These are phyloP conservation scores for Panonychus citri DNA, from an alignment of 1,140 invertebrate species.

Conservation along the genomic window DNA sequence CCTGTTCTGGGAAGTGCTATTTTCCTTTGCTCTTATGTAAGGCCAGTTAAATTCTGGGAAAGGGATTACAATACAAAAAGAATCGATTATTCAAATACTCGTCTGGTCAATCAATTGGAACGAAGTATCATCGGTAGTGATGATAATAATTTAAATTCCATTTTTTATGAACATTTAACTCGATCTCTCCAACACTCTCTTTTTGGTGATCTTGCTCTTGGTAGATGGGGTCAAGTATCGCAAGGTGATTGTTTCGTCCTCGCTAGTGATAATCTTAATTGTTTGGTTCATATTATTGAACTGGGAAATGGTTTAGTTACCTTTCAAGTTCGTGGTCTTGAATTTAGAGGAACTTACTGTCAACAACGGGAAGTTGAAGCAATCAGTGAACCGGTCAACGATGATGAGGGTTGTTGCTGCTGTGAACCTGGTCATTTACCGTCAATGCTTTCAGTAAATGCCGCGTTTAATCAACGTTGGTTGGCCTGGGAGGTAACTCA, in stretches of 20 bases:
- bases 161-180: slow-evolving; percentile 97
- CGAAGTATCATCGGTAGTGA: slow-evolving; percentile 57
- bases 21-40: slow-evolving; percentile 87
- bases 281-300: slow-evolving; percentile 90
- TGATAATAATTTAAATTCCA: slow-evolving; percentile 96
- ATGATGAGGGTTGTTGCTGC: slow-evolving; percentile 75
- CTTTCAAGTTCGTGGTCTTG: slow-evolving; percentile 86
- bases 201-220: slow-evolving; percentile 75
- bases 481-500: slow-evolving; percentile 82
- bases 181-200: slow-evolving; percentile 83
- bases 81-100: slow-evolving; percentile 89
- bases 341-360: slow-evolving; percentile 93
- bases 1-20: slow-evolving; percentile 83
- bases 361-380: slow-evolving; percentile 92
- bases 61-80: slow-evolving; percentile 89
- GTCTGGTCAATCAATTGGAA: slow-evolving; percentile 79
- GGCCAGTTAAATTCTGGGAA: slow-evolving; percentile 98
- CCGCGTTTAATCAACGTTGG: slow-evolving; percentile 92
- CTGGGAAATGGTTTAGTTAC: slow-evolving; percentile 94
- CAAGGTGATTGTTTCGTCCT: slow-evolving; percentile 94
- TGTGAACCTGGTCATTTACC: slow-evolving; percentile 77
- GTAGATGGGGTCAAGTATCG: slow-evolving; percentile 68
- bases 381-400: slow-evolving; percentile 86
- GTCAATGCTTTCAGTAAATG: slow-evolving; percentile 64
- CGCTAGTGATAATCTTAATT: slow-evolving; percentile 91